Evolutionary conservation across 2,113 vertebrate genomes (phyloP), one percentile per base, ranked within the genome.

Genomic region (Leucosticte australis): DNA sequence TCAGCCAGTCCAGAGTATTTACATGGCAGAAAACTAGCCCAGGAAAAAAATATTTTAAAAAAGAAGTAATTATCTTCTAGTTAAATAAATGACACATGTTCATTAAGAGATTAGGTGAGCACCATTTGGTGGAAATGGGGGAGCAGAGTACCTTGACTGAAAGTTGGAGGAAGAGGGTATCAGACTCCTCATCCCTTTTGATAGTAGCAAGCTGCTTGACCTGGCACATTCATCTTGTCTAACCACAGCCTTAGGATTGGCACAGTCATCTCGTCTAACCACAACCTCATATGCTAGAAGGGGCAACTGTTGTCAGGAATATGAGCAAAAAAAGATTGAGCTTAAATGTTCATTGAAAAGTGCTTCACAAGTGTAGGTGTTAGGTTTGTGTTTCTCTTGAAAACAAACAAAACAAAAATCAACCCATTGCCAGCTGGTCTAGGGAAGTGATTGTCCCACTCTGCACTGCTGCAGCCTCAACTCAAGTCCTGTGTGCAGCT

Each of bases 1-100:
- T 22, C 31, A 37, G 31, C 41, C 0, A 0, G 19, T 44, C 64
- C 44, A 53, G 35, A 1, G 0, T 17, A 22, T 17, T 52, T 6
- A 71, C 2, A 2, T n/a, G n/a, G 47, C 47, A 87, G 77, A 67
- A 91, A 81, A 77, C 7, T 42, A 47, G 11, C 22, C 30, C 33
- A 44, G 55, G 31, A 63, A 31, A 70, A 69, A 49, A 47, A 53
- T 0, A 30, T 17, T 42, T 4, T 0, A 3, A 67, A 81, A 46
- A 52, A n/a, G 0, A 31, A 50, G 46, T 24, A 0, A 4, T 55
- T 81, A 81, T 42, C 33, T 86, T 71, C 21, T 64, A 27, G 6
- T 90, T 75, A n/a, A 52, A 28, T 56, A 17, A 76, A 15, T 17
- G n/a, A 23, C 11, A 17, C 9, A 11, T 3, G 0, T 59, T 91